Evolutionary conservation across 2,888 invertebrate genomes (phyloP), one percentile per base, ranked within the genome.

Genomic region (Zaprionus bogoriensis): DNA sequence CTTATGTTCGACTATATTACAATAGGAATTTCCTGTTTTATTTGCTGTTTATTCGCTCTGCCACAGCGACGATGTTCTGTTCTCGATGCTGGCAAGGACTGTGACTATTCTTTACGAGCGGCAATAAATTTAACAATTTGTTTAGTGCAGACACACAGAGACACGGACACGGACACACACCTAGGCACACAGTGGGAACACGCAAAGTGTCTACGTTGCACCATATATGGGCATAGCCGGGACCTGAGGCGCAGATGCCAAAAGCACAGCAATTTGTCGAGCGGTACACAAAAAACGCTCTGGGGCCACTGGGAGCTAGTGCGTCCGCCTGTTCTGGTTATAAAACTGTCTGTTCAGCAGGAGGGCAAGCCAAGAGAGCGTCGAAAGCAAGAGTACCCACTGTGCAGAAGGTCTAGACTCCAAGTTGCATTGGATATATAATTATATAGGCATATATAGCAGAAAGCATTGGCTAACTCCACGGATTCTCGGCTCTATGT

Each of bases 61-160:
- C 64, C 64, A n/a, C n/a, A n/a, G 59, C 62, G 53, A 58, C 53
- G 52, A n/a, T n/a, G n/a, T n/a, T n/a, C n/a, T n/a, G n/a, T n/a
- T n/a, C n/a, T n/a, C 38, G 3, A 36, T n/a, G n/a, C 30, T 22
- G 67, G 61, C 63, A 65, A 53, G 51, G 57, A 74, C 77, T 84
- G 81, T 79, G 77, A 82, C 85, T 84, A 89, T 88, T 88, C 87
- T 87, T 86, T 87, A 86, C 80, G 79, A 87, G 62, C 67, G 67
- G 88, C 87, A 88, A 88, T 88, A 88, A 88, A 88, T 89, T 89
- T 76, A 77, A 82, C 87, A 88, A 88, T 89, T 88, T 88, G 89
- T 88, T 88, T 88, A 87, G 83, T 76, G 67, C 69, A 75, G 65
- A 76, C 73, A 71, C 68, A 67, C 67, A 65, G 41, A 68, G 41